Conservation (phyloP, 2,797 vertebrate species). For the Helicolenus hilgendorfi region DNA sequence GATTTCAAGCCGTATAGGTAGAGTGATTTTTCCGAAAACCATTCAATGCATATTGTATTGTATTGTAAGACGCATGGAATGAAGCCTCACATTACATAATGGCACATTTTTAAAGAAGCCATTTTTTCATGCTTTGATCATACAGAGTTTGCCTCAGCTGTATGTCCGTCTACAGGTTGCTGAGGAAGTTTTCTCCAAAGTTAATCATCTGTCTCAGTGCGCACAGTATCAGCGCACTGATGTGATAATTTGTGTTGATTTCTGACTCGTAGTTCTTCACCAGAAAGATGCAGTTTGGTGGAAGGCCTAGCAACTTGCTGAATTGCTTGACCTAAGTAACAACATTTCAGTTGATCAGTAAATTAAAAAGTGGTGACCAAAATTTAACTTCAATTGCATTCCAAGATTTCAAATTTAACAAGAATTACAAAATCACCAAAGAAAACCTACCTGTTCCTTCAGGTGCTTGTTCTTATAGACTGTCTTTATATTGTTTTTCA, state of each 20-base stretch:
- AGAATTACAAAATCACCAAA: too few species aligned
- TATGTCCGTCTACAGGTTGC: neutral
- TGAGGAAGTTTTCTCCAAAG: slow-evolving; percentile 20
- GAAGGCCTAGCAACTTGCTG: slow-evolving; percentile 69
- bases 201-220: slow-evolving; percentile 57
- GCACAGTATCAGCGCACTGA: slow-evolving; percentile 40
- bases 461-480: neutral
- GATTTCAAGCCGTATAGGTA: too few species aligned
- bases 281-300: slow-evolving; percentile 77
- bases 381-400: too few species aligned
- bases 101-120: too few species aligned
- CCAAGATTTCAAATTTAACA: too few species aligned
- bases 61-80: too few species aligned
- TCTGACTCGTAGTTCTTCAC: slow-evolving; percentile 79
- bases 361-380: neutral
- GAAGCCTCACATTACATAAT: too few species aligned
- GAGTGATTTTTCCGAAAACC: too few species aligned
- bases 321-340: neutral
- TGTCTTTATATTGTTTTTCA: neutral
- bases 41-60: too few species aligned
- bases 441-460: slow-evolving; percentile 36
- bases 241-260: neutral
- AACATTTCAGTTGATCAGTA: neutral
- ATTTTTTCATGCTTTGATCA: too few species aligned
- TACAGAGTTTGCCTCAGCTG: neutral